A percentile compares a stretch with the other conserved stretches of the same genome.
These are phyloP conservation scores for Paragorgia papillata DNA, from an alignment of 92 coral and sea anemone species.

Conservation along the genomic window DNA sequence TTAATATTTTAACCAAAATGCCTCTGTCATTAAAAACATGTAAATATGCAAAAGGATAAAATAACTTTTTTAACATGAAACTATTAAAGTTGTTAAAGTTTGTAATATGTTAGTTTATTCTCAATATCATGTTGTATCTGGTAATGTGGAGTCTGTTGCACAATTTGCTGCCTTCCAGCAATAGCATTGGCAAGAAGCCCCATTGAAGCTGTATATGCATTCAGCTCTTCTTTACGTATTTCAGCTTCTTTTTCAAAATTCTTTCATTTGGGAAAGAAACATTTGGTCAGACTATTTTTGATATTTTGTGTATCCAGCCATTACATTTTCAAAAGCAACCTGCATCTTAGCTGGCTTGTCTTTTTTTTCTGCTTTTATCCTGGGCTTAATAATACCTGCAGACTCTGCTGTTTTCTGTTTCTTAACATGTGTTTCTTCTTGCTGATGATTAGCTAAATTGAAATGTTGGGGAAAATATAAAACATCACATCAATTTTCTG, in stretches of 20 bases:
- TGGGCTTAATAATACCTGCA: background rate
- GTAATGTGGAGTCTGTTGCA: slow-evolving; percentile 14
- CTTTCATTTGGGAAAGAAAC: slow-evolving; percentile 26
- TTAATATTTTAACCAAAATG: slow-evolving; percentile 13
- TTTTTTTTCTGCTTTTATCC: slow-evolving; percentile 10
- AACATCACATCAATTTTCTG: too few species aligned
- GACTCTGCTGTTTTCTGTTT: slow-evolving; percentile 26
- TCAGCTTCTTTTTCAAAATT: slow-evolving; percentile 33
- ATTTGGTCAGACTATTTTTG: slow-evolving; percentile 26
- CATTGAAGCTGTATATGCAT: slow-evolving; percentile 36
- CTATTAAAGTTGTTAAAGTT: slow-evolving; percentile 9
- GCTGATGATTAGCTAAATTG: background rate
- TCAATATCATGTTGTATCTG: slow-evolving; percentile 25
- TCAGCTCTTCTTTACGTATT: slow-evolving; percentile 38
- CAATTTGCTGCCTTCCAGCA: slow-evolving; percentile 36
- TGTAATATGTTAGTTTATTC: slow-evolving; percentile 8
- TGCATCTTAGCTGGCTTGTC: slow-evolving; percentile 27
- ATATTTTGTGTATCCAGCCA: slow-evolving; percentile 21
- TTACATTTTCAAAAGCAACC: slow-evolving; percentile 32
- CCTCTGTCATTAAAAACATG: slow-evolving; percentile 3
- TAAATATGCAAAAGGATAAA: background rate
- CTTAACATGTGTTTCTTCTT: slow-evolving; percentile 13
- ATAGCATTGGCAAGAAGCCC: slow-evolving; percentile 44
- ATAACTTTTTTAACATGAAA: background rate
- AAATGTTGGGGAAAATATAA: too few species aligned